Conservation (phyloP, 2,113 vertebrate genomes). For the Rhodinocichla rosea region DNA sequence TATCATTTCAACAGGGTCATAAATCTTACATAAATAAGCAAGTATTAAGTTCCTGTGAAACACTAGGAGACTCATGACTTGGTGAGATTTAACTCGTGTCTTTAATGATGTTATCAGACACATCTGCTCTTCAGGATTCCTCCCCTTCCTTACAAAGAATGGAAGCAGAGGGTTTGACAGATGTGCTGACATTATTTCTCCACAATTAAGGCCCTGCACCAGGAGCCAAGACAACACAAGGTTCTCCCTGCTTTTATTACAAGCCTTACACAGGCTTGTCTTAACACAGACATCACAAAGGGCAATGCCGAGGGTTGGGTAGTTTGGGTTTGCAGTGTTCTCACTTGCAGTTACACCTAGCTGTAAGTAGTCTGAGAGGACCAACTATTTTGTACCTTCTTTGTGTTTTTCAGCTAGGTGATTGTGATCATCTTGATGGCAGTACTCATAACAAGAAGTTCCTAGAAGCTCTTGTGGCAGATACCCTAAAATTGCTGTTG, state of each 20-base stretch:
- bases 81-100: not conserved
- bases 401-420: constrained; percentile 89
- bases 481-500: constrained; percentile 87
- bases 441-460: constrained; percentile 93
- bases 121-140: not conserved
- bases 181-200: not conserved
- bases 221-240: not conserved
- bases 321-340: not conserved
- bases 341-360: not conserved
- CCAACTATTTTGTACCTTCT: constrained; percentile 75
- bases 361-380: not conserved
- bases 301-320: not conserved
- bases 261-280: not conserved
- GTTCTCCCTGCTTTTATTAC: not conserved
- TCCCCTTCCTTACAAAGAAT: not conserved
- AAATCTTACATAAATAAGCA: not conserved
- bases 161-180: not conserved
- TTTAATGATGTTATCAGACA: not conserved
- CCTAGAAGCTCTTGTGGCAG: constrained; percentile 91
- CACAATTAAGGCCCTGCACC: not conserved
- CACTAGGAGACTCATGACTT: not conserved
- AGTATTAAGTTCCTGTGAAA: not conserved
- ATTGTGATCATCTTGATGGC: constrained; percentile 87
- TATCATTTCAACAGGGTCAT: not conserved
- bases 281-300: not conserved